Conservation (phyloP, 1,140 invertebrate species). For the Diorhabda sublineata region DNA sequence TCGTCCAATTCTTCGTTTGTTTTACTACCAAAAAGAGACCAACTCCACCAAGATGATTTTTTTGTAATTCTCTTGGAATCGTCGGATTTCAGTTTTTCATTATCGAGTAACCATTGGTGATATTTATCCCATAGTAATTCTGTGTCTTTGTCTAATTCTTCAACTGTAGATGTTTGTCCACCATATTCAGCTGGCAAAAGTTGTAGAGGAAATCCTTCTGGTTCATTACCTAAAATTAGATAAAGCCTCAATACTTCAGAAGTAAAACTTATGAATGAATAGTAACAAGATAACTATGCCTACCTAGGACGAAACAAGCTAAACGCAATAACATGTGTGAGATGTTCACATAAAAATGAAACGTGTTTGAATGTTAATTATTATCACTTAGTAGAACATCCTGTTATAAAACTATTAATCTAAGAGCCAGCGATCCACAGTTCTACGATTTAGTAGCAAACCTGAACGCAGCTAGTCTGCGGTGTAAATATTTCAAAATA, state of each 20-base stretch:
- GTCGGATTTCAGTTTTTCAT: slow-evolving; percentile 36
- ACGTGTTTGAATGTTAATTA: not conserved
- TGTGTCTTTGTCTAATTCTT: slow-evolving; percentile 37
- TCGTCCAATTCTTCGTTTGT: slow-evolving; percentile 31
- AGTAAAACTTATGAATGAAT: not conserved
- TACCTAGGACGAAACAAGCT: not conserved
- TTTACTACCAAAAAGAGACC: slow-evolving; percentile 32
- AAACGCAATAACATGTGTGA: not conserved
- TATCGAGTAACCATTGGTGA: slow-evolving; percentile 41
- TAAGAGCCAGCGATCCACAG: too few relatives aligned
- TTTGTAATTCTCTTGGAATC: slow-evolving; percentile 43
- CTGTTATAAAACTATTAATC: too few relatives aligned
- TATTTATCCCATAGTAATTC: slow-evolving; percentile 37
- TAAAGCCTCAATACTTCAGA: too few relatives aligned
- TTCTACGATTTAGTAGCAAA: too few relatives aligned
- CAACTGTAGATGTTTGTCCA: slow-evolving; percentile 37
- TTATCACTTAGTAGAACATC: too few relatives aligned
- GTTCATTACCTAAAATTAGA: slow-evolving; percentile 28
- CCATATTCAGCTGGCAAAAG: slow-evolving; percentile 43
- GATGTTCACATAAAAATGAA: not conserved
- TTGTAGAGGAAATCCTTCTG: slow-evolving; percentile 39
- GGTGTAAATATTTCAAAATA: too few relatives aligned
- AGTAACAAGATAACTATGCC: not conserved
- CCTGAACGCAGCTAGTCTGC: too few relatives aligned
- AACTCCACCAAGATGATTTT: slow-evolving; percentile 41